Evolutionary conservation across 2,113 vertebrate species (phyloP).

Genomic region (Ceuthmochares aereus): DNA sequence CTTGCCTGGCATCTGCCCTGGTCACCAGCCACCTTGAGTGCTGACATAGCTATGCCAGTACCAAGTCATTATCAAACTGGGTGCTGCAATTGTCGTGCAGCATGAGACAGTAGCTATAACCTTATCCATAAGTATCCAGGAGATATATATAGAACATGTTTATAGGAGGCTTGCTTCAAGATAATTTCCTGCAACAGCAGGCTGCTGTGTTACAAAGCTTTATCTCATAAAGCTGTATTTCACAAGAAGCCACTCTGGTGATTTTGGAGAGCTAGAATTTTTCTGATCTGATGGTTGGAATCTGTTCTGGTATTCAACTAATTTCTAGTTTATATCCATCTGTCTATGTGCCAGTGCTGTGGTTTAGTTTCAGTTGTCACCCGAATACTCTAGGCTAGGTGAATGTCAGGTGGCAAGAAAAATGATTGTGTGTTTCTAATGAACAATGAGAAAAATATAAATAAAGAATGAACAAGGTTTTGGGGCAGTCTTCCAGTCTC

Average conservation of each 20-base stretch:
- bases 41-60: not conserved
- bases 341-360: not conserved
- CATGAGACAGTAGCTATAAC: accelerated
- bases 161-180: not conserved
- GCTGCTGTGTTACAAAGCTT: not conserved
- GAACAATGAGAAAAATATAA: not conserved
- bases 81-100: not conserved
- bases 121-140: accelerated
- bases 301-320: not conserved
- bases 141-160: accelerated
- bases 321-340: not conserved
- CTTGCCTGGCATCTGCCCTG: not conserved
- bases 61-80: not conserved
- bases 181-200: not conserved
- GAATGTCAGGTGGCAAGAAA: not conserved
- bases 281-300: not conserved
- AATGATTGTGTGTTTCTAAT: not conserved
- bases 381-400: not conserved
- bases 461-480: not conserved
- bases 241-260: not conserved
- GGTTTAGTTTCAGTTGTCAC: not conserved
- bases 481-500: not conserved
- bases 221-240: not conserved
- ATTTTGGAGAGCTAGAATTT: not conserved
- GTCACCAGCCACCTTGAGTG: not conserved